Evolutionary conservation across 1,140 invertebrate genomes (phyloP).

Genomic region (Periplaneta americana): DNA sequence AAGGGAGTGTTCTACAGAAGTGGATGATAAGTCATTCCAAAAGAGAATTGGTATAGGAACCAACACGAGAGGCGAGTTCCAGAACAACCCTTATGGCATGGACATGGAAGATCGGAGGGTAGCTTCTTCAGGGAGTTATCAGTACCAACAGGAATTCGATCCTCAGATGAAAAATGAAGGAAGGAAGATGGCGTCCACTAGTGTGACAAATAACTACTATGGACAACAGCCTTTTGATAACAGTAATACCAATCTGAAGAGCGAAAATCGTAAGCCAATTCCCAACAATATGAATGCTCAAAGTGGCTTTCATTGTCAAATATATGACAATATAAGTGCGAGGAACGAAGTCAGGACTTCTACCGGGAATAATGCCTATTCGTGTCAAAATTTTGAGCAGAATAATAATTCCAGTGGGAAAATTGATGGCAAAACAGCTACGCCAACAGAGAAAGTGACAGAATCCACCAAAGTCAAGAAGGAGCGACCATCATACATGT

Average conservation of each 20-base stretch:
- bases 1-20: neutral
- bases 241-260: neutral
- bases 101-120: neutral
- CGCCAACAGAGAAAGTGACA: neutral
- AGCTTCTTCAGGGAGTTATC: neutral
- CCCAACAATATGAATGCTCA: neutral
- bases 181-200: neutral
- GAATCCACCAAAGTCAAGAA: conserved; percentile 4
- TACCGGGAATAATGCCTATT: neutral
- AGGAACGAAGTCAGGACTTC: neutral
- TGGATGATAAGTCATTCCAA: conserved; percentile 43
- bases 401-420: neutral
- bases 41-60: conserved; percentile 41
- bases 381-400: neutral
- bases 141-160: neutral
- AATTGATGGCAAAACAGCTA: neutral
- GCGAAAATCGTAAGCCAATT: neutral
- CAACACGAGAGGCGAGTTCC: neutral
- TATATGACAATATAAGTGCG: neutral
- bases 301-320: neutral
- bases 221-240: neutral
- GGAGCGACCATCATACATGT: conserved; percentile 42
- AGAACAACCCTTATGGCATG: neutral
- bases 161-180: neutral
- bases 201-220: neutral